A percentile compares a stretch with the other conserved stretches of the same genome.
phyloP scores from a whole-genome alignment of 2,888 invertebrate species.

The Tetramorium bicarinatum region DNA sequence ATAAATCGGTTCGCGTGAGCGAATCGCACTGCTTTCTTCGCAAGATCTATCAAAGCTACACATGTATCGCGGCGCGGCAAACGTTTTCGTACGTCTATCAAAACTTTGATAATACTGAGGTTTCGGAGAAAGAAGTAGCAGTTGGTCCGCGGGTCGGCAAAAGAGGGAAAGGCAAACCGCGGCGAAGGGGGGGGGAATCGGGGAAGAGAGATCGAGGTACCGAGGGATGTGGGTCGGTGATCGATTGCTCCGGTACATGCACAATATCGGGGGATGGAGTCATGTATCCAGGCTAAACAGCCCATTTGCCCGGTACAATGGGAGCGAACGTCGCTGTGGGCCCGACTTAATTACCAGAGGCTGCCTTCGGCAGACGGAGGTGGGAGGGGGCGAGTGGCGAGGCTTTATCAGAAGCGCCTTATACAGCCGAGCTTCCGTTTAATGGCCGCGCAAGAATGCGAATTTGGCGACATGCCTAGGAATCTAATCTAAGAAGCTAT shows the following conservation, averaged over 20 bases:
- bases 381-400: conserved; percentile 54
- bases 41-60: conserved; percentile 9
- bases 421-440: conserved; percentile 66
- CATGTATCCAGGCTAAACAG: conserved; percentile 81
- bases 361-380: conserved; percentile 72
- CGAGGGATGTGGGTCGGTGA: conserved; percentile 69
- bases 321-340: conserved; percentile 75
- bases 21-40: not conserved
- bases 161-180: not conserved
- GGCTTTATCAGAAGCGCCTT: conserved; percentile 71
- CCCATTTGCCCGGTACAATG: conserved; percentile 81
- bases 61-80: not conserved
- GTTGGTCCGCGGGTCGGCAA: conserved; percentile 28
- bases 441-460: conserved; percentile 64
- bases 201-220: conserved; percentile 46
- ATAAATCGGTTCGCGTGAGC: conserved; percentile 8
- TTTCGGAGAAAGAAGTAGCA: conserved; percentile 21
- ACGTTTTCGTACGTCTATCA: conserved; percentile 14
- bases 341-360: conserved; percentile 81
- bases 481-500: conserved; percentile 45
- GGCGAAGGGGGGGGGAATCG: not conserved
- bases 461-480: conserved; percentile 60
- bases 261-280: conserved; percentile 76
- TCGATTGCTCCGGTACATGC: conserved; percentile 77
- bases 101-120: conserved; percentile 37